Evolutionary conservation across 2,797 vertebrate species (phyloP), one percentile per base, ranked within the genome.

Genomic region (Coregonus suidteri): DNA sequence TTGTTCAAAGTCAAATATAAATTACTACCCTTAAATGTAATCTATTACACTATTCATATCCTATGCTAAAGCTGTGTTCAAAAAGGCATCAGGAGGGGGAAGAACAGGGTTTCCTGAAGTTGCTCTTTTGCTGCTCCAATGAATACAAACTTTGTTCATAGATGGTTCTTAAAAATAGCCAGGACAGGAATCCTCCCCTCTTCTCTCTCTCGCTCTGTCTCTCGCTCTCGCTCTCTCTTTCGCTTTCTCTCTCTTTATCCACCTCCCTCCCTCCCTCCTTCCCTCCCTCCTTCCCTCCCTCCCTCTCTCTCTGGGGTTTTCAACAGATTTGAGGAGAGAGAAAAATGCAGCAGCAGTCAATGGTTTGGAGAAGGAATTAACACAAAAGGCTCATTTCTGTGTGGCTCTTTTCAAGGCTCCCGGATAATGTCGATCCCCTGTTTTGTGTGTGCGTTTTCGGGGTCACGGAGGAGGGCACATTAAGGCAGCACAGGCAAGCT

Each of bases 301-400:
- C 70, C 47, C 70, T 25, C 70, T 53, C 70, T 72, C 70, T 72
- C 70, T 5, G 80, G 77, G 64, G 80, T 71, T 78, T 83, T 82
- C 78, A 81, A 80, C 83, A 83, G 90, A 90, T 80, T 83, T 82
- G 76, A 81, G 81, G 59, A 34, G 74, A 66, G 41, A 30, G 0
- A 11, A 47, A 62, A 62, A 30, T 71, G 52, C 72, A 78, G 81
- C 82, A 85, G 84, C 82, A 88, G 89, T 91, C 91, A 91, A 86
- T 89, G 91, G 89, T 89, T 91, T 85, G 81, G 90, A 86, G 86
- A 88, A 86, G 81, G 87, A 78, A 88, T 91, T 90, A 92, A 94
- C 94, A 99, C 96, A 98, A 98, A 97, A 96, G 96, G 93, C 88
- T 93, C 93, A 95, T 95, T 95, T 92, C 95, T 96, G 95, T 94